Evolutionary conservation across 2,113 vertebrate species (phyloP).

Genomic region (Larimichthys polyactis): DNA sequence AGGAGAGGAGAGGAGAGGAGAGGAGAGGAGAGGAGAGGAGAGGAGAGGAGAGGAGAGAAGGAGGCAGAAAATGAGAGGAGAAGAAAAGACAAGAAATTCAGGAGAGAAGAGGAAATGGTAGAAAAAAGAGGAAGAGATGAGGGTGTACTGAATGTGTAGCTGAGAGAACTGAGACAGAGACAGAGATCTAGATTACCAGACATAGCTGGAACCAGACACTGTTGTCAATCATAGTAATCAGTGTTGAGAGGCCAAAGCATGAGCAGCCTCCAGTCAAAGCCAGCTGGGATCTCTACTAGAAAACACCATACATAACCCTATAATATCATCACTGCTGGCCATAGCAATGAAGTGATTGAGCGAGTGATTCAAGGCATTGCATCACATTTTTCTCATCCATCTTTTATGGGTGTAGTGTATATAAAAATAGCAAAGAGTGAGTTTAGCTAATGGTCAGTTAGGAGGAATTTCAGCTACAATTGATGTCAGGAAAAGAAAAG

Average conservation of each 20-base stretch:
- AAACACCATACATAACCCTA: conserved; percentile 33
- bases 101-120: neutral
- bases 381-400: neutral
- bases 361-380: neutral
- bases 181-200: neutral
- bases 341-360: neutral
- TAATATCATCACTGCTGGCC: neutral
- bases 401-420: neutral
- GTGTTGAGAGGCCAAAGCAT: neutral
- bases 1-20: neutral
- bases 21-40: neutral
- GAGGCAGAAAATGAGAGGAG: too few relatives aligned
- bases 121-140: neutral
- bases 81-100: neutral
- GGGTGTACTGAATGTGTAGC: neutral
- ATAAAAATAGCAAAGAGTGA: neutral
- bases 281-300: conserved; percentile 59
- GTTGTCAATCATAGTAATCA: conserved; percentile 15
- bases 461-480: neutral
- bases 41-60: too few relatives aligned
- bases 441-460: neutral
- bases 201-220: too few relatives aligned
- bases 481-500: too few relatives aligned
- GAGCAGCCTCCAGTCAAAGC: conserved; percentile 13
- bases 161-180: neutral